Base-by-base conservation (phyloP, 2,113 vertebrate genomes). In the Chinchilla lanigera region DNA sequence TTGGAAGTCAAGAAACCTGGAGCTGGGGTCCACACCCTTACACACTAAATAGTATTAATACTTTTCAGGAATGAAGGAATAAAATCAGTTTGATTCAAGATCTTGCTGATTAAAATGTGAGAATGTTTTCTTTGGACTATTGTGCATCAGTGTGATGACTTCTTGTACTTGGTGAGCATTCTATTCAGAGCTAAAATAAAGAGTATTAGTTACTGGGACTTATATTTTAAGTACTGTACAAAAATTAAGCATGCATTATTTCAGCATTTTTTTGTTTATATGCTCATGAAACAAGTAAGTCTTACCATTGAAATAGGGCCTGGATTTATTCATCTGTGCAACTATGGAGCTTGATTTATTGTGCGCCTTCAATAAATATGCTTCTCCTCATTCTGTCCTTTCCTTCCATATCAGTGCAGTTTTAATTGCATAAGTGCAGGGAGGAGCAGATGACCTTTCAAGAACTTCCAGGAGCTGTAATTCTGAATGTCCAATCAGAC, bases 391-490 rank as follows among this genome's bases (percentile, higher is more conserved):
- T 97, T 95, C 91, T 93, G n/a, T 96, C 47, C 0, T 90, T 96
- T 86, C 24, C 47, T 93, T 89, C 71, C 2, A 22, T 83, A 86
- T 95, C 95, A 96, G 87, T 94, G 82, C 65, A 95, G 61, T 93
- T 94, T 94, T 97, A 97, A 96, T 97, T 96, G 90, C 81, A 50
- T 92, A 93, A 95, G 73, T 92, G 75, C 90, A 94, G 50, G 54
- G 80, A 96, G 67, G 95, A 95, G 54, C 60, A 95, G 30, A 38
- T 97, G 94, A 97, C 94, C 96, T 97, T 97, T 97, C 96, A 97
- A 90, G 54, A 97, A 90, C 93, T 96, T 97, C 89, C 61, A 97
- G 83, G 20, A 95, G 92, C 69, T 93, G 41, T 97, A 87, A 98
- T 94, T 97, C 83, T 83, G 82, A 96, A 91, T 89, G 92, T 96